Base-by-base conservation (phyloP, 2,113 vertebrate genomes). In the Gasterosteus nipponicus region DNA sequence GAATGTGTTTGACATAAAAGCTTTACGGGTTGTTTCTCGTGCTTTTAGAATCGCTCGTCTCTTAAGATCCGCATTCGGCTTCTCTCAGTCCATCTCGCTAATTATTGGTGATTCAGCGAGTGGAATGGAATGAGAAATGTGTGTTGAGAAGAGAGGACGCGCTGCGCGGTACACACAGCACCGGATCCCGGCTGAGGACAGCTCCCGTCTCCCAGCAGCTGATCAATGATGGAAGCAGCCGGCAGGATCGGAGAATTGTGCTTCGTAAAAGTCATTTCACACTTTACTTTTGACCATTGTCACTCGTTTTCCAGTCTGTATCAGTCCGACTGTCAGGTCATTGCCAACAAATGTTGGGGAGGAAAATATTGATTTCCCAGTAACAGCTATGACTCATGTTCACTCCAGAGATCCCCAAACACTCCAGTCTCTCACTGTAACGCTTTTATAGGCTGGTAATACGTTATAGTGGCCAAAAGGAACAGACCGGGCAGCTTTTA, bases 281-380 rank as follows among this genome's bases (percentile, higher is more conserved):
- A 66, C 62, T 59, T 75, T 39, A 26, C 16, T 64, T 38, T 64
- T 46, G 38, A 64, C 53, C 35, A 12, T 76, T 78, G 41, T 59
- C 67, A 62, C 69, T 70, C 66, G 49, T 56, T 53, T 18, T 41
- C 68, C 53, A 64, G 58, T 67, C 41, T 51, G 66, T 53, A 31
- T 49, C 41, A 33, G 41, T 73, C 42, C 35, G 38, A 38, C 22
- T 29, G 49, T 59, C 82, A 83, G 72, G 80, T 67, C 53, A 54
- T 38, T 60, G 75, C 82, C 82, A 85, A 58, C 46, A 78, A 85
- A 86, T 82, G 75, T 77, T 81, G 61, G 33, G 78, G 44, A 65
- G 59, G 41, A 81, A 65, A 70, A 71, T 80, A 89, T 83, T 66
- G 85, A 91, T 90, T 91, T 84, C 47, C 61, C 44, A 33, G 44